These are phyloP conservation scores for Anseranas semipalmata DNA, from an alignment of 2,113 vertebrate genomes.

Conservation along the genomic window DNA sequence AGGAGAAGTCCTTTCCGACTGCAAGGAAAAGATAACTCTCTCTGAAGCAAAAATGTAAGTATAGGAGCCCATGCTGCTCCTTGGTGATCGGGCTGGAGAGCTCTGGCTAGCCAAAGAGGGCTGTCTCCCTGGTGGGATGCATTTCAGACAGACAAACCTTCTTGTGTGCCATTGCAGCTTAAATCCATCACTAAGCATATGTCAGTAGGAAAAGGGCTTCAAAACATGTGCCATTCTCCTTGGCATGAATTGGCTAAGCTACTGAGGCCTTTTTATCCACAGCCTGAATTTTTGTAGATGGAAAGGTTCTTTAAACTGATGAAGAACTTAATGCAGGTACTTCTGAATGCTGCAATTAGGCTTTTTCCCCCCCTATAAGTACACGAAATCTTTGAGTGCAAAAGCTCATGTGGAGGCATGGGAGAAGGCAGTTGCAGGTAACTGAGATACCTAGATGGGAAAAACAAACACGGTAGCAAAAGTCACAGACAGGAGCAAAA, in stretches of 20 bases:
- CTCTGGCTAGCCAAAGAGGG: not conserved
- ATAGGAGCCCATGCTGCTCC: not conserved
- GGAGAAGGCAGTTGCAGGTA: not conserved
- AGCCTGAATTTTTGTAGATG: not conserved
- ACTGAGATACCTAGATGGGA: not conserved
- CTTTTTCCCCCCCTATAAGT: not conserved
- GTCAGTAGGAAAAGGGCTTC: not conserved
- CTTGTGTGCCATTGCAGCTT: fast-evolving
- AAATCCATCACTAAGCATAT: fast-evolving
- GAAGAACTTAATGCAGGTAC: not conserved
- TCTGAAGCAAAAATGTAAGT: conserved; percentile 86
- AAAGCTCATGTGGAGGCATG: not conserved
- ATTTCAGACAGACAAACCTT: not conserved
- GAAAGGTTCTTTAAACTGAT: not conserved
- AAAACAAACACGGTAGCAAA: not conserved
- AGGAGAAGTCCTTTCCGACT: conserved; percentile 24
- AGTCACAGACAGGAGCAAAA: not conserved
- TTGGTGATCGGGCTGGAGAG: fast-evolving
- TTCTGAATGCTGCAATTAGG: not conserved
- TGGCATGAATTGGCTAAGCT: not conserved
- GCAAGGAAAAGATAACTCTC: conserved; percentile 48
- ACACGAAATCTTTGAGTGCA: not conserved
- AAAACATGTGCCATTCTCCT: not conserved
- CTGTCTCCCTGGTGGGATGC: not conserved
- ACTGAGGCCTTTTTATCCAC: not conserved